phyloP scores from a whole-genome alignment of 1,140 invertebrate species.

The Zaprionus ghesquierei region DNA sequence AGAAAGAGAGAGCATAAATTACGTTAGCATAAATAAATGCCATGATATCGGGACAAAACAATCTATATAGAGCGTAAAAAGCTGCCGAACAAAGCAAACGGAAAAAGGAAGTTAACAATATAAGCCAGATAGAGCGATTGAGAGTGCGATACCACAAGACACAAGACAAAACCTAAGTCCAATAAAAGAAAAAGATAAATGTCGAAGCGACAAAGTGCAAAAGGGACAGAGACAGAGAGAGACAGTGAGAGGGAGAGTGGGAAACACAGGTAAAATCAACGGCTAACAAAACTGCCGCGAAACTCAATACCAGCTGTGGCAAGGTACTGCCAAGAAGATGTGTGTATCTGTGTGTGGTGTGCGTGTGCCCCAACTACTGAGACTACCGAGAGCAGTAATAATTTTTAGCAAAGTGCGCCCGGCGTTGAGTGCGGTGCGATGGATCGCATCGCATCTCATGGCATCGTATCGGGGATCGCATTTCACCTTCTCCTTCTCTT shows the following conservation, averaged over 20 bases:
- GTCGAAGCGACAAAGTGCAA: slow-evolving; percentile 55
- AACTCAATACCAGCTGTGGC: slow-evolving; percentile 53
- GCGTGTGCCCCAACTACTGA: slow-evolving; percentile 10
- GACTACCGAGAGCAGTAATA: slow-evolving; percentile 54
- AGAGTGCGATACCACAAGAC: slow-evolving; percentile 40
- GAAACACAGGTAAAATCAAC: slow-evolving; percentile 51
- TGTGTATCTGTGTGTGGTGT: background rate
- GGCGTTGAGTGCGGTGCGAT: slow-evolving; percentile 59
- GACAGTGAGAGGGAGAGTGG: background rate
- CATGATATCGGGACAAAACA: slow-evolving; percentile 56
- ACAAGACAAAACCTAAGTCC: slow-evolving; percentile 53
- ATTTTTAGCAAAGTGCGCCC: slow-evolving; percentile 64
- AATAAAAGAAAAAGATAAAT: slow-evolving; percentile 78
- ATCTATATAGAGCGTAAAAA: slow-evolving; percentile 73
- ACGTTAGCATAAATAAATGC: slow-evolving; percentile 65
- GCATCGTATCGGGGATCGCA: slow-evolving; percentile 79
- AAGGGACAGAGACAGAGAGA: background rate
- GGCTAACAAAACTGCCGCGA: slow-evolving; percentile 52
- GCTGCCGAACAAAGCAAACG: slow-evolving; percentile 51
- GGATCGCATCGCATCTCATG: slow-evolving; percentile 66
- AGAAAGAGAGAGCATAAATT: slow-evolving; percentile 56
- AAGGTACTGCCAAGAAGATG: background rate
- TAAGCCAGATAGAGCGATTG: slow-evolving; percentile 78
- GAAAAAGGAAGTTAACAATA: slow-evolving; percentile 80
- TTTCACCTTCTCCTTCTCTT: slow-evolving; percentile 79